Evolutionary conservation across 2,797 vertebrate genomes (phyloP), one percentile per base, ranked within the genome.

Genomic region (Trichosurus vulpecula): DNA sequence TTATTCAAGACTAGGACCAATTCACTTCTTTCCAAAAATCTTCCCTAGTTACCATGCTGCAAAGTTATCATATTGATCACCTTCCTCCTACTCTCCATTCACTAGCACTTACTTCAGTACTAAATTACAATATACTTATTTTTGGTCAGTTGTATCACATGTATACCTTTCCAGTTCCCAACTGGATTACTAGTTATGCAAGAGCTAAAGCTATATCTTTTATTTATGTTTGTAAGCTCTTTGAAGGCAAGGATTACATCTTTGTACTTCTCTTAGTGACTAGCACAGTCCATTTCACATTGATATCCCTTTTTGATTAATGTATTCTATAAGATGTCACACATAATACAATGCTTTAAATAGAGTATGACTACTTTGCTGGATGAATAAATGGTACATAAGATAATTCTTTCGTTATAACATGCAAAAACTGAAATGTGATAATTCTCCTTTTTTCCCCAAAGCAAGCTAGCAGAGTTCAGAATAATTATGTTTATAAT

Each of bases 331-430:
- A 92, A 87, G 91, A 8, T 92, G 3, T 35, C 90, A 56, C 61
- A 56, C 1, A 6, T 93, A 81, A 29, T 93, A 53, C 0, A 91
- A 52, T 91, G n/a, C 92, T 19, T 91, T 92, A 0, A 90, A 41
- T 54, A 92, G 0, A 74, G 66, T 10, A 94, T 81, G 0, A 93
- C 90, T n/a, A 91, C 95, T 14, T 96, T 93, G 52, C 51, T 95
- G 52, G 81, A 91, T 58, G 51, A 96, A 66, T 94, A 94, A 58
- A 52, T 91, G 55, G 92, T n/a, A 87, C 53, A 30, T 30, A 94
- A 94, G 94, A n/a, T 81, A 87, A 87, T 74, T 55, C 92, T 51
- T 11, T 90, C 91, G 61, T 57, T 74, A 91, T 53, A 57, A 96
- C 41, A 57, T 93, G 51, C 25, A 30, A 95, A 66, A 8, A 53